Conservation (phyloP, 2,113 vertebrate species). For the Potamarius usumacintae region DNA sequence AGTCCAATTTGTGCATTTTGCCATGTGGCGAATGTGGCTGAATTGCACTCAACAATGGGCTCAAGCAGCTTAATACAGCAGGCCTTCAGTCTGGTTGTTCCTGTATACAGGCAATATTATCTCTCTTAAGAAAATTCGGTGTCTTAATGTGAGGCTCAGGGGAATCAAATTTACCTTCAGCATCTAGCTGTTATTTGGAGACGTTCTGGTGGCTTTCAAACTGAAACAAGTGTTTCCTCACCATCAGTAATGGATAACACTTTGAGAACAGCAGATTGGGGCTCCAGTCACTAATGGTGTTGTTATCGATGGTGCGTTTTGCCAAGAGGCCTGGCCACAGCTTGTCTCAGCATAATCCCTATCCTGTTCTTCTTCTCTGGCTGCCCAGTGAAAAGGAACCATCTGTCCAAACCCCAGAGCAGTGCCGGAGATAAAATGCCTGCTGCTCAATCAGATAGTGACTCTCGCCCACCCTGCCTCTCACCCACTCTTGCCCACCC, state of each 20-base stretch:
- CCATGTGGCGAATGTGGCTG: background rate
- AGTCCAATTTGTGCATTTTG: background rate
- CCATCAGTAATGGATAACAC: background rate
- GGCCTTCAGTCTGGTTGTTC: background rate
- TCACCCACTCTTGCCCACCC: background rate
- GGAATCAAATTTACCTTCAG: background rate
- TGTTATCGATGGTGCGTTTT: constrained; percentile 61
- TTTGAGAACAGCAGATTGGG: constrained; percentile 36
- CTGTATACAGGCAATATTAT: background rate
- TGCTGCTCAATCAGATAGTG: constrained; percentile 52
- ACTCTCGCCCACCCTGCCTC: background rate
- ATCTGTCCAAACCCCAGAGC: constrained; percentile 67
- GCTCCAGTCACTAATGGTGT: constrained; percentile 56
- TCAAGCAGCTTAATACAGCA: background rate
- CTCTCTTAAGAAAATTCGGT: background rate
- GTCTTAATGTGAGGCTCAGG: background rate
- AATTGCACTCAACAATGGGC: background rate
- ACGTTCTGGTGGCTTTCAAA: background rate
- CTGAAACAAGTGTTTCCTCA: background rate
- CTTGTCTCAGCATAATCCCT: constrained; percentile 47
- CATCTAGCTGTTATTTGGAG: background rate
- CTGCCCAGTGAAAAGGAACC: constrained; percentile 60
- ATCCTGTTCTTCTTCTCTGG: constrained; percentile 6
- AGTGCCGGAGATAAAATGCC: constrained; percentile 59
- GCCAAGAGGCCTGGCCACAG: constrained; percentile 61